Conservation (phyloP, 2,888 invertebrate species). For the Drosophila quinaria region DNA sequence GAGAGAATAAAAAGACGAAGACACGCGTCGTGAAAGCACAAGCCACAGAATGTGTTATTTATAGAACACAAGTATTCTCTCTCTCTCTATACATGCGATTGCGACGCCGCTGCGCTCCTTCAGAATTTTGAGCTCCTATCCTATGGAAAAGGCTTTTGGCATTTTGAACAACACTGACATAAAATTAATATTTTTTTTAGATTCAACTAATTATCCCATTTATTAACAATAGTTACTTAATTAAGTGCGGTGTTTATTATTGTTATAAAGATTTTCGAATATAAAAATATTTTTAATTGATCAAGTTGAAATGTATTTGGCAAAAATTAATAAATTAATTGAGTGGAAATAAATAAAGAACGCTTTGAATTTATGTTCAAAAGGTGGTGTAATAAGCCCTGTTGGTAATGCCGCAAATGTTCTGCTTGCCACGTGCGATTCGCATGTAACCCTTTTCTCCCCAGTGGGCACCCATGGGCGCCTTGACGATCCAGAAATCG, state of each 20-base stretch:
- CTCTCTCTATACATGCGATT: too few relatives aligned
- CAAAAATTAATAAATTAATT: not conserved
- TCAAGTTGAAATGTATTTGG: not conserved
- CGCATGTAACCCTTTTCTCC: constrained; percentile 38
- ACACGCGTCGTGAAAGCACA: too few relatives aligned
- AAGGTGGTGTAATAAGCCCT: constrained; percentile 17
- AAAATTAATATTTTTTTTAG: too few relatives aligned
- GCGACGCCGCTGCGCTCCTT: too few relatives aligned
- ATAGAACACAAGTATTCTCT: too few relatives aligned
- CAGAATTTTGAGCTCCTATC: too few relatives aligned
- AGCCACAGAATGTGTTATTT: too few relatives aligned
- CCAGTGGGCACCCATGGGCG: constrained; percentile 14
- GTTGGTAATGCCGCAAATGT: constrained; percentile 44
- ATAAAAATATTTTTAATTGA: not conserved
- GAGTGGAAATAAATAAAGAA: not conserved
- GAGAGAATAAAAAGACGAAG: too few relatives aligned
- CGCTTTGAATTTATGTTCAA: not conserved
- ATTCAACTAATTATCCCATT: too few relatives aligned
- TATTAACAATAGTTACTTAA: not conserved
- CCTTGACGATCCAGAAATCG: constrained; percentile 45
- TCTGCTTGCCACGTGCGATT: constrained; percentile 39
- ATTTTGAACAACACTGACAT: too few relatives aligned
- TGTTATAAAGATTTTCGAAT: not conserved
- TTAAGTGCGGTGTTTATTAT: constrained; percentile 2
- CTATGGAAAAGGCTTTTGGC: too few relatives aligned